These are phyloP conservation scores for Crax fasciolata DNA, from an alignment of 2,797 vertebrate genomes.

Conservation along the genomic window DNA sequence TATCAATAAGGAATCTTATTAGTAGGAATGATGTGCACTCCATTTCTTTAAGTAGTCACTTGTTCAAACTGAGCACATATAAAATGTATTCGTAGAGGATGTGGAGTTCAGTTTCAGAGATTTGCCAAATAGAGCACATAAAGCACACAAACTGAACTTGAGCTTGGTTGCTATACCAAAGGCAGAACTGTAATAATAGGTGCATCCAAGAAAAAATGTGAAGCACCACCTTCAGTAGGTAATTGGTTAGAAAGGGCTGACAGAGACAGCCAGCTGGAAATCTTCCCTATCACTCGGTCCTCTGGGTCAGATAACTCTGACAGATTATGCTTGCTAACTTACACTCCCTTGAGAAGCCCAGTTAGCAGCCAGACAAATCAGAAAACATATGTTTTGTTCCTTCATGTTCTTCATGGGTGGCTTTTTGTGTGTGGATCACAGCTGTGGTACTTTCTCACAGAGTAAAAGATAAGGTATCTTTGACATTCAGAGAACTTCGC, in stretches of 20 bases:
- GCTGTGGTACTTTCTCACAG: not conserved
- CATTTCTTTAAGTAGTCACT: not conserved
- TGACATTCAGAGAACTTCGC: not conserved
- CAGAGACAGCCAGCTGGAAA: slow-evolving; percentile 18
- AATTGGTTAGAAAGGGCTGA: not conserved
- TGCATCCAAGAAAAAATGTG: not conserved
- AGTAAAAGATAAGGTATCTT: not conserved
- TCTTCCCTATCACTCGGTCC: not conserved
- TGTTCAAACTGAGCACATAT: not conserved
- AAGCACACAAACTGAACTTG: not conserved
- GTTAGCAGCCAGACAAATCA: not conserved
- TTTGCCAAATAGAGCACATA: not conserved
- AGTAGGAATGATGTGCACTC: not conserved
- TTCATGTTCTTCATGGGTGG: not conserved
- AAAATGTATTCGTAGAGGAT: not conserved
- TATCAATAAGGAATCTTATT: not conserved
- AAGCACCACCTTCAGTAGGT: not conserved
- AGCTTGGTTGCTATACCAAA: not conserved
- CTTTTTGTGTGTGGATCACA: not conserved
- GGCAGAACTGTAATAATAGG: not conserved
- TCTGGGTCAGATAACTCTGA: slow-evolving; percentile 2
- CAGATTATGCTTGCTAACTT: slow-evolving; percentile 25
- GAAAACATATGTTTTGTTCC: slow-evolving; percentile 23
- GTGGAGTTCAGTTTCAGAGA: not conserved
- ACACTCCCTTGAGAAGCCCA: not conserved